Conservation (phyloP, 1,140 invertebrate species). For the Choristoneura fumiferana region DNA sequence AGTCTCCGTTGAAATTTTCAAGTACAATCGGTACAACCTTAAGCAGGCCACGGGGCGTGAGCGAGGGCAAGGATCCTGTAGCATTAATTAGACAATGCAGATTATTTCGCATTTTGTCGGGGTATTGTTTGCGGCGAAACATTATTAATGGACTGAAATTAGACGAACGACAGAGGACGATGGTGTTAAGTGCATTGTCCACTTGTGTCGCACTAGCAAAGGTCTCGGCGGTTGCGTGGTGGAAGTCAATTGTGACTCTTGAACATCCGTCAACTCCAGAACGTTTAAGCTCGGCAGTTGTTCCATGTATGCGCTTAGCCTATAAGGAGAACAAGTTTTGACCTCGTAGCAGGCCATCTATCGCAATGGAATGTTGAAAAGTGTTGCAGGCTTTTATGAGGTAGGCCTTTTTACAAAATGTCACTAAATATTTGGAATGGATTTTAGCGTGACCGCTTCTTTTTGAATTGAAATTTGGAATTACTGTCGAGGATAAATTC, state of each 20-base stretch:
- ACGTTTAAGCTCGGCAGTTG: conserved; percentile 3
- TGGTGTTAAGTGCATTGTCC: no score
- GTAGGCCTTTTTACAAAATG: conserved; percentile 18
- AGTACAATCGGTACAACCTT: no score
- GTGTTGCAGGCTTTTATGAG: background rate
- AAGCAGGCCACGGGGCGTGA: background rate
- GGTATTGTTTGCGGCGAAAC: background rate
- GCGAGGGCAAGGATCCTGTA: background rate
- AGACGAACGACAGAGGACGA: no score
- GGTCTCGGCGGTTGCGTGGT: background rate
- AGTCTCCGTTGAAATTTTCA: no score
- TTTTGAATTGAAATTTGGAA: background rate
- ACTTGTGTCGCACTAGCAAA: background rate
- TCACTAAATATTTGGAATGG: background rate
- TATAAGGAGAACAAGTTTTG: conserved; percentile 13
- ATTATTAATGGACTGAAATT: no score
- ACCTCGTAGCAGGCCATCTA: conserved; percentile 21
- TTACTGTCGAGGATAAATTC: background rate
- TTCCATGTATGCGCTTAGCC: conserved; percentile 14
- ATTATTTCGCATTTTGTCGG: background rate
- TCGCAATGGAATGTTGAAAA: conserved; percentile 14
- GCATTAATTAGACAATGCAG: background rate
- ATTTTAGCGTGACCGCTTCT: background rate
- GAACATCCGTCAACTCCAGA: conserved; percentile 20
- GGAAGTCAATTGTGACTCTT: conserved; percentile 12